phyloP scores from a whole-genome alignment of 2,797 vertebrate genomes.

The Chlorospingus flavigularis region DNA sequence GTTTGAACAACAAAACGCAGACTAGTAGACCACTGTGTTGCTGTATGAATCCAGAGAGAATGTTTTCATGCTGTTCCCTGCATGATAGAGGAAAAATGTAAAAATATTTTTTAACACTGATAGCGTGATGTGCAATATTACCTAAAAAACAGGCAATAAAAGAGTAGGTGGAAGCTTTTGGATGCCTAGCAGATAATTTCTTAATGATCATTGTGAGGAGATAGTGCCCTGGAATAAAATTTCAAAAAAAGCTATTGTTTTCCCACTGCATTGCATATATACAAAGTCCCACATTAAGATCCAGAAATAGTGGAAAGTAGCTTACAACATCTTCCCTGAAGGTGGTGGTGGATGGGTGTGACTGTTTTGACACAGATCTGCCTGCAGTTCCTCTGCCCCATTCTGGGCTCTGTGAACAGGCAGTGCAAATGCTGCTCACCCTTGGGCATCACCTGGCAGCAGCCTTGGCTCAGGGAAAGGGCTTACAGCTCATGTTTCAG shows the following conservation, averaged over 20 bases:
- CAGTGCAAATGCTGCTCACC: accelerated
- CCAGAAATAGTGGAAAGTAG: not conserved
- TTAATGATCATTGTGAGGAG: not conserved
- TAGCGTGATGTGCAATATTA: not conserved
- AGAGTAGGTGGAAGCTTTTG: not conserved
- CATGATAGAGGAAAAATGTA: not conserved
- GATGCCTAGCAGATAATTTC: not conserved
- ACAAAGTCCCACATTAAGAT: not conserved
- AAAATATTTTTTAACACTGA: not conserved
- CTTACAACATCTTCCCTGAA: not conserved
- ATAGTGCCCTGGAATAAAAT: not conserved
- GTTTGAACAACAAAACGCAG: constrained; percentile 1
- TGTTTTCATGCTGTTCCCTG: not conserved
- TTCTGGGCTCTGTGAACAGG: not conserved
- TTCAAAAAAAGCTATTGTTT: not conserved
- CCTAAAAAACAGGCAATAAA: not conserved
- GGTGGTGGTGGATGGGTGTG: not conserved
- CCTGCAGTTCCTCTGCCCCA: not conserved
- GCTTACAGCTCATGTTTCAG: accelerated
- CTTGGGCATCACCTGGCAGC: not conserved
- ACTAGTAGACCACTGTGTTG: not conserved
- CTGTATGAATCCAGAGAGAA: not conserved
- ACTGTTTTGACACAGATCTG: not conserved
- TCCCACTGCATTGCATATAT: not conserved
- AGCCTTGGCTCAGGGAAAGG: not conserved